Conservation (phyloP, 1,140 invertebrate genomes). For the Homarus americanus region DNA sequence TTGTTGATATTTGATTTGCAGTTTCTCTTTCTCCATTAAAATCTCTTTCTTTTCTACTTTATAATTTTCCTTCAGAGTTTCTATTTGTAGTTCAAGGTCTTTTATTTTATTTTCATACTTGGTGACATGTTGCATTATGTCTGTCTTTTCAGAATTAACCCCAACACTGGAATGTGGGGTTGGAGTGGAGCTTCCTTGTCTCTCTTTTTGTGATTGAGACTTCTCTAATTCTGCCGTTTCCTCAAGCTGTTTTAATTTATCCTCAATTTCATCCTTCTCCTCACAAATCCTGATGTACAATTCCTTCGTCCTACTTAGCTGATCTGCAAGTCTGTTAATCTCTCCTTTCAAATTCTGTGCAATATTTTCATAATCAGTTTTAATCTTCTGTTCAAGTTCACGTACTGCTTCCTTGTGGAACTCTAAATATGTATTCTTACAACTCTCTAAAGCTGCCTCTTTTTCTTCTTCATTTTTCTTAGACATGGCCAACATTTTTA, state of each 20-base stretch:
- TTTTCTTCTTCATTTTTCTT: slow-evolving; percentile 52
- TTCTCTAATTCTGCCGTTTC: neutral
- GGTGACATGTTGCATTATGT: neutral
- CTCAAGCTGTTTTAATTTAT: slow-evolving; percentile 15
- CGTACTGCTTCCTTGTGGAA: slow-evolving; percentile 71
- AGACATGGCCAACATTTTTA: slow-evolving; percentile 16
- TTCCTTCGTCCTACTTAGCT: slow-evolving; percentile 58
- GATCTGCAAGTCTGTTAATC: slow-evolving; percentile 40
- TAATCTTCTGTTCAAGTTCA: slow-evolving; percentile 49
- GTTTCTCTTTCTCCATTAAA: neutral
- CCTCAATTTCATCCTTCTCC: slow-evolving; percentile 69
- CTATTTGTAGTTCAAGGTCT: slow-evolving; percentile 26
- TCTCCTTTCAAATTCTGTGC: slow-evolving; percentile 39
- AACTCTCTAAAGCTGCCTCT: slow-evolving; percentile 46
- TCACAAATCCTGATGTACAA: slow-evolving; percentile 60
- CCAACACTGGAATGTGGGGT: slow-evolving; percentile 24
- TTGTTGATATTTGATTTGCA: neutral
- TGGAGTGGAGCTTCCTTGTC: neutral
- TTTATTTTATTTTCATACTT: slow-evolving; percentile 36
- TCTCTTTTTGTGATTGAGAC: neutral
- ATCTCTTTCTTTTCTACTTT: slow-evolving; percentile 35
- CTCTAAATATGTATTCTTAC: slow-evolving; percentile 55
- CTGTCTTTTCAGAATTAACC: neutral
- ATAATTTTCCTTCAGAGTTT: slow-evolving; percentile 8
- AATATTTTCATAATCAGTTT: slow-evolving; percentile 55